Evolutionary conservation across 2,888 invertebrate species (phyloP).

Genomic region (Diloba caeruleocephala): DNA sequence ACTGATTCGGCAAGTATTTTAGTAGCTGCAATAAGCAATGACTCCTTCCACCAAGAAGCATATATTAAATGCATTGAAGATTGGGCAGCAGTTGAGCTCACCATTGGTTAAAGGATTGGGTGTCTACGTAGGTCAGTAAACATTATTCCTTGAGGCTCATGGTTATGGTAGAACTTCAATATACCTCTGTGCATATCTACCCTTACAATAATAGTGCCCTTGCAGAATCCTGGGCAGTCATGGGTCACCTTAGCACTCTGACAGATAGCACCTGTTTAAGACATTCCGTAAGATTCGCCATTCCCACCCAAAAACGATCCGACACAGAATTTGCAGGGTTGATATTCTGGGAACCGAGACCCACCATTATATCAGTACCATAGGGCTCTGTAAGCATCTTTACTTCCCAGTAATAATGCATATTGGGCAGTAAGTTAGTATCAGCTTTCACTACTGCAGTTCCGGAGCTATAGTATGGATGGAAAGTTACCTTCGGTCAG

Average conservation of each 20-base stretch:
- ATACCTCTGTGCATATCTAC: conserved; percentile 42
- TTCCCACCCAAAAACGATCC: conserved; percentile 19
- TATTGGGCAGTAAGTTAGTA: conserved; percentile 89
- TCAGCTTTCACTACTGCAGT: conserved; percentile 94
- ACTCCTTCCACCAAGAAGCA: conserved; percentile 32
- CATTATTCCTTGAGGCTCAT: conserved; percentile 25
- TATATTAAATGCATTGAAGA: conserved; percentile 32
- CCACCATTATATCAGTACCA: conserved; percentile 93
- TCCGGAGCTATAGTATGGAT: conserved; percentile 94
- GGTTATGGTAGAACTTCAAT: conserved; percentile 39
- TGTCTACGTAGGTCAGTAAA: conserved; percentile 18
- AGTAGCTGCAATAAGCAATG: conserved; percentile 27
- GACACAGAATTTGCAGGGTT: neutral
- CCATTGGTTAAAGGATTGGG: conserved; percentile 29
- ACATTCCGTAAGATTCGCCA: conserved; percentile 32
- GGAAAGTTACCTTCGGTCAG: conserved; percentile 92
- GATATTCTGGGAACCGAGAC: conserved; percentile 21
- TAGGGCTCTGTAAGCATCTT: conserved; percentile 94
- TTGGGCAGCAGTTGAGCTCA: conserved; percentile 30
- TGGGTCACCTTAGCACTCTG: conserved; percentile 14
- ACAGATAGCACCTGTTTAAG: conserved; percentile 38
- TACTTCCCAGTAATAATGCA: conserved; percentile 97
- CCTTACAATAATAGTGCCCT: conserved; percentile 39
- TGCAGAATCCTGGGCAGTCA: conserved; percentile 32
- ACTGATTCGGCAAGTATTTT: conserved; percentile 23